Conservation (phyloP, 2,888 invertebrate species). For the Amphipyra berbera region DNA sequence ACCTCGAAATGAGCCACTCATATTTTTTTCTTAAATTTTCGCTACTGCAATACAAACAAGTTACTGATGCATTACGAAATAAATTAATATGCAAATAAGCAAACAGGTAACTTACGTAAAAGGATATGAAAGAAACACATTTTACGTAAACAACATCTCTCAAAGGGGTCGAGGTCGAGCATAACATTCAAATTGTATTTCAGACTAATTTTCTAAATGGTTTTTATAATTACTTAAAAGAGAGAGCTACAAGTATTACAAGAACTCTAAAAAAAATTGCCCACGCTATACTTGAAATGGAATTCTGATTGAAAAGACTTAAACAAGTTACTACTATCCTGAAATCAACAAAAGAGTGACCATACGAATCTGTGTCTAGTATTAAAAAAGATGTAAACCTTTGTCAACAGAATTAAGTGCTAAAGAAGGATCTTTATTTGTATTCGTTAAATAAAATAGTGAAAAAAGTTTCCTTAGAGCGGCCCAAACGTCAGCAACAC, state of each 20-base stretch:
- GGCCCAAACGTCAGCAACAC: slow-evolving; percentile 63
- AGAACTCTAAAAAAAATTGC: slow-evolving; percentile 3
- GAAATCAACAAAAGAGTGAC: slow-evolving; percentile 2
- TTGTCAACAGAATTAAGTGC: slow-evolving; percentile 33
- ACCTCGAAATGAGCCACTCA: no score
- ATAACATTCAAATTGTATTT: slow-evolving; percentile 30
- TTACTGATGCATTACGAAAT: no score
- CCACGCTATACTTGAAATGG: slow-evolving; percentile 1
- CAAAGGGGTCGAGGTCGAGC: slow-evolving; percentile 5
- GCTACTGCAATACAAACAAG: no score
- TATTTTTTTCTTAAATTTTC: no score
- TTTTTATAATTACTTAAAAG: slow-evolving; percentile 10
- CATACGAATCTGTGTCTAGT: slow-evolving; percentile 1
- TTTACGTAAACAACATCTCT: slow-evolving; percentile 2
- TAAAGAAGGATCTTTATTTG: slow-evolving; percentile 44
- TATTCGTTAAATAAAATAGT: slow-evolving; percentile 48
- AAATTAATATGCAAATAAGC: no score
- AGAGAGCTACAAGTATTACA: slow-evolving; percentile 1
- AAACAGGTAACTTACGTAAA: no score
- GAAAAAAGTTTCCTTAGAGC: slow-evolving; percentile 53
- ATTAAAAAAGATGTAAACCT: slow-evolving; percentile 16
- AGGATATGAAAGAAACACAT: not conserved
- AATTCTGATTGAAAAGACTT: no score
- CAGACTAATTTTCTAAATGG: slow-evolving; percentile 20
- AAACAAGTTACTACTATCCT: no score